These are phyloP conservation scores for Tangara arthus DNA, from an alignment of 2,797 vertebrate genomes.

Conservation along the genomic window DNA sequence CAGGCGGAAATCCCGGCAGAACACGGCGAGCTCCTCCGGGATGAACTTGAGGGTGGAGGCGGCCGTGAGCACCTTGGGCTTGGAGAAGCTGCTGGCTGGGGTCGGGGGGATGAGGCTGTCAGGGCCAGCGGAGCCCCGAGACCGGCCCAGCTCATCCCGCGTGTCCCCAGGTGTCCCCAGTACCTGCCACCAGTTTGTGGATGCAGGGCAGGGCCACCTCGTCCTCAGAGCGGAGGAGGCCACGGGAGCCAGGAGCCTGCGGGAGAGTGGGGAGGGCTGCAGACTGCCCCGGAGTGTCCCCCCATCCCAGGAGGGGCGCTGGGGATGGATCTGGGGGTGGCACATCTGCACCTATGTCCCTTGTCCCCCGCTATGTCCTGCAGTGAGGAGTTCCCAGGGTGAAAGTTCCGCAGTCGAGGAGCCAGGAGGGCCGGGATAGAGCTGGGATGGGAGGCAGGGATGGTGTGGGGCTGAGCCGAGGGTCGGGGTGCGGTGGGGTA, in stretches of 20 bases:
- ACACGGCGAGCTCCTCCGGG: slow-evolving; percentile 88
- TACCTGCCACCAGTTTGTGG: slow-evolving; percentile 90
- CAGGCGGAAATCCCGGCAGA: slow-evolving; percentile 89
- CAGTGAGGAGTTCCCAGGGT: background rate
- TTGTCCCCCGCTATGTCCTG: background rate
- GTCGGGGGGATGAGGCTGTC: background rate
- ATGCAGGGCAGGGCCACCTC: slow-evolving; percentile 89
- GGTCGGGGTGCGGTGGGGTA: background rate
- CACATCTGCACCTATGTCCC: background rate
- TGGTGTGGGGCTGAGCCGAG: background rate
- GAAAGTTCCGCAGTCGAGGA: rapidly evolving
- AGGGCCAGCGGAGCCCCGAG: background rate
- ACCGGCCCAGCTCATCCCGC: background rate
- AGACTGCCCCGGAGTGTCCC: background rate
- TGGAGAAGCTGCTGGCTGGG: slow-evolving; percentile 81
- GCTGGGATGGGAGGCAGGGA: background rate
- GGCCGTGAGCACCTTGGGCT: slow-evolving; percentile 86
- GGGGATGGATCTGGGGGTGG: background rate
- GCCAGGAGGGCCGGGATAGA: background rate
- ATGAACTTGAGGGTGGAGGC: slow-evolving; percentile 88
- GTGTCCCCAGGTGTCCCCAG: background rate
- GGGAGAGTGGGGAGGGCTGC: background rate
- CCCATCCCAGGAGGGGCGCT: rapidly evolving
- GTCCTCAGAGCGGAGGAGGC: slow-evolving; percentile 80
- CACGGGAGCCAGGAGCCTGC: slow-evolving; percentile 77